A percentile compares a stretch with the other conserved stretches of the same genome.
phyloP scores from a whole-genome alignment of 2,888 invertebrate genomes.

The Mythimna impura region DNA sequence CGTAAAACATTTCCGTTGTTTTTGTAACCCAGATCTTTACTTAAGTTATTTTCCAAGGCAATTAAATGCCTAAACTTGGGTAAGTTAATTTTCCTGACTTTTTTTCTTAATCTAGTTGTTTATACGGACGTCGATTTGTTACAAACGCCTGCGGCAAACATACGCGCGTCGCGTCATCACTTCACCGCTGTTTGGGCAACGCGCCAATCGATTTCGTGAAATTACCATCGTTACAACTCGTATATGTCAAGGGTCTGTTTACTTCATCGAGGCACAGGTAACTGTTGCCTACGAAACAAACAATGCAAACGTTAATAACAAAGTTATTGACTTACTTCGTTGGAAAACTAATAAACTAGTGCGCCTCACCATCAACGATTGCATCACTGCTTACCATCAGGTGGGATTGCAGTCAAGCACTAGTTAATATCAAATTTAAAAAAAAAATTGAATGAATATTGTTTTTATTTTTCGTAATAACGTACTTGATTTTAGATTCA shows the following conservation, averaged over 20 bases:
- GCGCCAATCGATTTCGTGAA: constrained; percentile 79
- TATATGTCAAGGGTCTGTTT: constrained; percentile 70
- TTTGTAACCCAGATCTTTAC: neutral
- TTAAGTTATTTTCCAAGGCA: neutral
- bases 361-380: no score
- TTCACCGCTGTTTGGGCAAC: constrained; percentile 68
- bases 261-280: constrained; percentile 38
- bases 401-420: no score
- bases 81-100: neutral
- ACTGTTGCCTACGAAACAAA: constrained; percentile 17
- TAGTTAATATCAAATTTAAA: no score
- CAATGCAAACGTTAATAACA: neutral
- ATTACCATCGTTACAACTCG: constrained; percentile 56
- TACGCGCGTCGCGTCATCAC: constrained; percentile 26
- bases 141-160: constrained; percentile 16
- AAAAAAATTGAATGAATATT: neutral
- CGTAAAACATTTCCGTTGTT: neutral
- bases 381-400: no score
- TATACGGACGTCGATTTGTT: constrained; percentile 12
- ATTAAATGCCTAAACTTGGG: neutral
- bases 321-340: neutral
- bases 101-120: constrained; percentile 7
- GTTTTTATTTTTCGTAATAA: neutral
- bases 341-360: neutral
- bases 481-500: no score